phyloP scores from a whole-genome alignment of 2,113 vertebrate genomes.

The Piliocolobus tephrosceles region DNA sequence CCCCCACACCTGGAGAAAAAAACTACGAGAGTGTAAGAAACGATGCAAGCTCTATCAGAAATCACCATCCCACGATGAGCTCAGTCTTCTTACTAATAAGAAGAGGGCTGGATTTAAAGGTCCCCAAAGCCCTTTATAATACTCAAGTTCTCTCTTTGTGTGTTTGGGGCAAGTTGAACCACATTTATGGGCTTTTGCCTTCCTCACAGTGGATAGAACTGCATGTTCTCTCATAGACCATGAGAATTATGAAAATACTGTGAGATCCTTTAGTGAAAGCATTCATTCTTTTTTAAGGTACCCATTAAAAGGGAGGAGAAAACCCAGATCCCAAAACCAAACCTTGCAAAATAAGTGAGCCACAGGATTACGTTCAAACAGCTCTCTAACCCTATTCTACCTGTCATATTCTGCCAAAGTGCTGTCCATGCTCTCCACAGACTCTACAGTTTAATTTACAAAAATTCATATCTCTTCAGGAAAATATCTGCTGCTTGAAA shows the following conservation, averaged over 20 bases:
- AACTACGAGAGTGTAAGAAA: background rate
- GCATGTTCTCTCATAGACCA: background rate
- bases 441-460: background rate
- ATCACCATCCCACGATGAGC: background rate
- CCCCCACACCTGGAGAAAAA: background rate
- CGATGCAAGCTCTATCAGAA: background rate
- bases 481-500: constrained; percentile 23
- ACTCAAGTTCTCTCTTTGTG: background rate
- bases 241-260: background rate
- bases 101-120: background rate
- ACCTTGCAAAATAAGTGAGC: background rate
- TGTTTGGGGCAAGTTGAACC: background rate
- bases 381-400: background rate
- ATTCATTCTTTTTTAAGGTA: background rate
- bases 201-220: background rate
- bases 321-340: background rate
- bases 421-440: background rate
- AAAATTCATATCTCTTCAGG: background rate
- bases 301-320: background rate
- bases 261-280: background rate
- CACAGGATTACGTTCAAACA: background rate
- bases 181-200: background rate
- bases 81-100: background rate
- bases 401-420: background rate
- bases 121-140: background rate